These are phyloP conservation scores for Dendrolimus pini DNA, from an alignment of 2,888 invertebrate species.

Conservation along the genomic window DNA sequence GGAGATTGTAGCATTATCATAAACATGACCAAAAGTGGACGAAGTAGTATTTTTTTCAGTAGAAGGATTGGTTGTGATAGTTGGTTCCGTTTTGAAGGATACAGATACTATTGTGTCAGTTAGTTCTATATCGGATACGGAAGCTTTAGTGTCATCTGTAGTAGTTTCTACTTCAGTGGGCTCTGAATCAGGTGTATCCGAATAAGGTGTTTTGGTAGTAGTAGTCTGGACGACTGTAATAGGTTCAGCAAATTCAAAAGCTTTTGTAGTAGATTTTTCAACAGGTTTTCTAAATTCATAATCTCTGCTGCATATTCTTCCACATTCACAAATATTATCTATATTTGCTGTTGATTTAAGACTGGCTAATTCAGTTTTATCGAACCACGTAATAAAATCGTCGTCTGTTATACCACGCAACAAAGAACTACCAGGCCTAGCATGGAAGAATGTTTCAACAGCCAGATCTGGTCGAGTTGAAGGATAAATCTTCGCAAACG, in stretches of 20 bases:
- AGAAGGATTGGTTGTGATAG: constrained; percentile 8
- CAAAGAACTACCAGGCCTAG: constrained; percentile 75
- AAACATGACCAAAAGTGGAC: not conserved
- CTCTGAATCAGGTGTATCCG: constrained; percentile 5
- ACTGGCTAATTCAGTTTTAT: constrained; percentile 71
- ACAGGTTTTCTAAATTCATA: constrained; percentile 52
- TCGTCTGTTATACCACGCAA: constrained; percentile 79
- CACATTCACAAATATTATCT: constrained; percentile 74
- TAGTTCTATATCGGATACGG: constrained; percentile 8
- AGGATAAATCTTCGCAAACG: constrained; percentile 79
- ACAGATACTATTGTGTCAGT: constrained; percentile 7
- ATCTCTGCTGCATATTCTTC: constrained; percentile 64
- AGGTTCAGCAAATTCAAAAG: constrained; percentile 5
- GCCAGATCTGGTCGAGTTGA: constrained; percentile 78
- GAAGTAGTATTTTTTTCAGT: constrained; percentile 6
- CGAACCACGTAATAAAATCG: constrained; percentile 82
- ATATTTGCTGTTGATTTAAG: constrained; percentile 60
- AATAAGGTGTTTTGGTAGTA: constrained; percentile 5
- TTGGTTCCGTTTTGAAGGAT: not conserved
- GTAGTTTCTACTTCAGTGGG: constrained; percentile 8
- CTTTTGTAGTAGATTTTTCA: constrained; percentile 16
- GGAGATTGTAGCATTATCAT: not conserved
- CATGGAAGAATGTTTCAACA: constrained; percentile 80
- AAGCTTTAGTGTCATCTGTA: constrained; percentile 10
- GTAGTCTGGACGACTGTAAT: constrained; percentile 10